Evolutionary conservation across 1,140 invertebrate genomes (phyloP), one percentile per base, ranked within the genome.

Genomic region (Neodiprion virginianus): DNA sequence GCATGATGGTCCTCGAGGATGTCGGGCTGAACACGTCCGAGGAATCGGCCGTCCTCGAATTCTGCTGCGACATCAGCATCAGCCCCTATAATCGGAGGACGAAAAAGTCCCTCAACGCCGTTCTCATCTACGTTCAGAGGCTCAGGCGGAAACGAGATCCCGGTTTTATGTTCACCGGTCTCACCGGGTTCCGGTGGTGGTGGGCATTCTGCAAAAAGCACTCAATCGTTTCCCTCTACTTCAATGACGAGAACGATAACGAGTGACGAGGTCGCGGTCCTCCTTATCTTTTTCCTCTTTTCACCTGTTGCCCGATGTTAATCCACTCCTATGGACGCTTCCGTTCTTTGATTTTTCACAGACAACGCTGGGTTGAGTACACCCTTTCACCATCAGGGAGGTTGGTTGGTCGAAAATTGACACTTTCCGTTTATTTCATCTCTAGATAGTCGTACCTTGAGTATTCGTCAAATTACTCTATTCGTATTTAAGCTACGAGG

Each of bases 191-290:
- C 79, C 85, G 93, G 21, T 95, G 94, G 94, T 94, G 94, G 94
- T 95, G 93, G 93, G 93, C 93, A 0, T 95, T 95, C 80, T 94
- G 93, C 88, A 94, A 94, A 83, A 94, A 95, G 80, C 92, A 95
- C 85, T 93, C 92, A 67, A 93, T 95, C 72, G 93, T 94, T 21
- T 92, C 91, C 5, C 82, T 93, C 28, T 91, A 92, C 79, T 92
- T 91, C 78, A 91, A 91, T 74, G 90, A 89, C 73, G 87, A 88
- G 48, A 85, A 82, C 70, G 87, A 88, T 28, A 84, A 86, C 77
- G 87, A 87, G 77, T 86, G 80, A 86, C 76, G 66, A 49, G 23
- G 4, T 61, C 0, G 4, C 0, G 47, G 49, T 50, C 7, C 48
- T 72, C 11, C 14, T 72, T 8, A 40, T 9, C 17, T 71, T 71